A percentile compares a stretch with the other conserved stretches of the same genome.
phyloP scores from a whole-genome alignment of 2,113 vertebrate species.

The Rhabdomys dilectus region DNA sequence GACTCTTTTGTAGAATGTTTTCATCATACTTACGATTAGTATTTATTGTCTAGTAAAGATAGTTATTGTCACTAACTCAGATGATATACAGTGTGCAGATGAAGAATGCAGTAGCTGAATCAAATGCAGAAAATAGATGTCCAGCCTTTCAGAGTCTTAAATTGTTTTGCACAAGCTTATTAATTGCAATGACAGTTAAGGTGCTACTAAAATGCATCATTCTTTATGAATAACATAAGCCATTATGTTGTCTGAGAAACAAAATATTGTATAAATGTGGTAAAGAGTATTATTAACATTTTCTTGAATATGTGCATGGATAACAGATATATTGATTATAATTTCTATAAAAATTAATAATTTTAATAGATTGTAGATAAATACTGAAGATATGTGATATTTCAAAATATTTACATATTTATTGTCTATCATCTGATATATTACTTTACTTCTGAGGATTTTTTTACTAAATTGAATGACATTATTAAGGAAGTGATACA shows the following conservation, averaged over 20 bases:
- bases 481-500: not conserved
- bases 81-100: not conserved
- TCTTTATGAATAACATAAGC: not conserved
- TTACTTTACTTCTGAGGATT: not conserved
- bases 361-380: not conserved
- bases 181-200: not conserved
- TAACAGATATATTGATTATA: not conserved
- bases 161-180: not conserved
- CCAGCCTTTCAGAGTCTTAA: not conserved
- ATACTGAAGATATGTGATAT: not conserved
- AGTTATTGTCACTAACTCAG: not conserved
- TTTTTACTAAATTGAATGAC: slow-evolving; percentile 17
- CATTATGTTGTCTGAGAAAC: not conserved
- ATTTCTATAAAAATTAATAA: slow-evolving; percentile 1
- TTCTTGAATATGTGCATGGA: not conserved
- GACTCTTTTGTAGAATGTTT: not conserved
- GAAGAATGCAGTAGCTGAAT: not conserved
- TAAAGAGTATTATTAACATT: not conserved
- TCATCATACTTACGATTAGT: slow-evolving; percentile 7
- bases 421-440: not conserved
- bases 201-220: not conserved
- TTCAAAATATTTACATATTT: not conserved
- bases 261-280: not conserved
- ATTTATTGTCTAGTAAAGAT: not conserved
- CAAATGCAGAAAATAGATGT: not conserved